These are phyloP conservation scores for Pristis pectinata DNA, from an alignment of 2,797 vertebrate genomes.

Conservation along the genomic window DNA sequence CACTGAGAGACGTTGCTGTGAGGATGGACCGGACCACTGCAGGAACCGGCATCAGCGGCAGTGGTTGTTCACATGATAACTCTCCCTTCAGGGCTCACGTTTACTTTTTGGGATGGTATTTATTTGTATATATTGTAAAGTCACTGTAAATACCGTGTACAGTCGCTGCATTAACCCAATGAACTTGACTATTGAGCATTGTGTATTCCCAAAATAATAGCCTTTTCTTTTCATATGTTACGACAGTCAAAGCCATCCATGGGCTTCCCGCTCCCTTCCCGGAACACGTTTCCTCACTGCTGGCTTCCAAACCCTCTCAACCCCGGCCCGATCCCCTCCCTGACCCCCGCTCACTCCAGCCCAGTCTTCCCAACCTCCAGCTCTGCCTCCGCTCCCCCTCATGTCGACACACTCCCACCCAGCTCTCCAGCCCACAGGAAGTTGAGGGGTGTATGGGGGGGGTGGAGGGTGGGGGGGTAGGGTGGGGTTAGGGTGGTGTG, in stretches of 20 bases:
- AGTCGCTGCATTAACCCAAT: neutral
- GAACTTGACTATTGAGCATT: neutral
- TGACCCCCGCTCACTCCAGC: too few species aligned
- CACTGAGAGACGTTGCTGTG: neutral
- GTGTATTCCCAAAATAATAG: neutral
- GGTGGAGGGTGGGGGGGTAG: too few species aligned
- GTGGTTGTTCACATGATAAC: too few species aligned
- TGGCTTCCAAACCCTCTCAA: too few species aligned
- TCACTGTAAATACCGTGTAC: constrained; percentile 19
- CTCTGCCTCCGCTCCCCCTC: too few species aligned
- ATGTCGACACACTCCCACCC: too few species aligned
- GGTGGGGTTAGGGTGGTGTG: too few species aligned
- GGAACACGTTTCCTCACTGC: too few species aligned
- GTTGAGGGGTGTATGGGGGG: too few species aligned
- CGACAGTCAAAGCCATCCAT: neutral
- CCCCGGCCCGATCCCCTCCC: too few species aligned
- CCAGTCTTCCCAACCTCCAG: too few species aligned
- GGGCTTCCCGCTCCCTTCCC: neutral
- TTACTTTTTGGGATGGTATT: constrained; percentile 11
- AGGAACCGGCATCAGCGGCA: neutral
- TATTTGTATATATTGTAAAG: constrained; percentile 36
- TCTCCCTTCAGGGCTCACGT: neutral
- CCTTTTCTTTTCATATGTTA: neutral
- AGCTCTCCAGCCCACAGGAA: too few species aligned
- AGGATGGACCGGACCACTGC: neutral